Percentiles rank a stretch among this genome's conserved stretches.
Conservation (phyloP, 2,797 vertebrate genomes). For the Buphagus erythrorhynchus region DNA sequence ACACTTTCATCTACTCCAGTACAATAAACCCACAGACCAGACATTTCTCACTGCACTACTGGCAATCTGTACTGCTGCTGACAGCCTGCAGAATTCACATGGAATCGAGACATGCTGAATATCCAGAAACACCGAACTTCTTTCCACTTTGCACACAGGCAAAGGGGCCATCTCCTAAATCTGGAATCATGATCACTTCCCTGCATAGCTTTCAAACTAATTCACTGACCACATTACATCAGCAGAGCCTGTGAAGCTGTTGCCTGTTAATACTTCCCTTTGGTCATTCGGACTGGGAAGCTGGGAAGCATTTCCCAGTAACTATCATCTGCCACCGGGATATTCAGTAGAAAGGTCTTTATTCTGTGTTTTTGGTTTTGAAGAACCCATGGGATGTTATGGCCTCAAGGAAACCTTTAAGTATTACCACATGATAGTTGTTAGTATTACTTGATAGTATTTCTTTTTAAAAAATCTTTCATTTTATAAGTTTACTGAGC, state of each 20-base stretch:
- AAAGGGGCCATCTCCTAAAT: neutral
- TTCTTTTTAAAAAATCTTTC: fast-evolving
- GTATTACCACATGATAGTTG: neutral
- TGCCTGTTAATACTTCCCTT: neutral
- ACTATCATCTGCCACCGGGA: neutral
- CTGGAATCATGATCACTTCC: neutral
- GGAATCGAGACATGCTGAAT: neutral
- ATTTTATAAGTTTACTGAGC: neutral
- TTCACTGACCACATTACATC: neutral
- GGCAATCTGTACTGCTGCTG: neutral
- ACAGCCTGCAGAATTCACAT: neutral
- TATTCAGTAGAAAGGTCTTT: neutral
- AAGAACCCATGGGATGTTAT: neutral
- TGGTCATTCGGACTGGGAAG: neutral
- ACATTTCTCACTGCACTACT: neutral
- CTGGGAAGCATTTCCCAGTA: neutral
- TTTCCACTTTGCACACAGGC: neutral
- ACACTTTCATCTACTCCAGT: neutral
- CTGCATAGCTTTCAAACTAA: neutral
- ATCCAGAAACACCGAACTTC: neutral
- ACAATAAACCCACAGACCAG: neutral
- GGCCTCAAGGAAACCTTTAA: neutral
- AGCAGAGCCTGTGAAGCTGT: neutral
- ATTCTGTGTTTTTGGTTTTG: neutral
- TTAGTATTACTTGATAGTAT: neutral